Evolutionary conservation across 2,113 vertebrate species (phyloP).

Genomic region (Condylura cristata): DNA sequence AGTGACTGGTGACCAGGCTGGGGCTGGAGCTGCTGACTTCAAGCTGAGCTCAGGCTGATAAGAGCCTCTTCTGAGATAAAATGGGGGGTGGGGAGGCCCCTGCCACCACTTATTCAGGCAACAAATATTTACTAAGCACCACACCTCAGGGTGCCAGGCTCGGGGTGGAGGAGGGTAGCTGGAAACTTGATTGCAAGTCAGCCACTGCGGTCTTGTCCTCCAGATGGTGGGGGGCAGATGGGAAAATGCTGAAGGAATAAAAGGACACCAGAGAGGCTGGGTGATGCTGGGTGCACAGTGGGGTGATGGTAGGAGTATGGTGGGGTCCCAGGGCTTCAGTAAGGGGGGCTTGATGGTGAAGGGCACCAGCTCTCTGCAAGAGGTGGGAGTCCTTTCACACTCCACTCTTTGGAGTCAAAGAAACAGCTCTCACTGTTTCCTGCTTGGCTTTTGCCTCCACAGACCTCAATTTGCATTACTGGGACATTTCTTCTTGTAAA

Average conservation of each 20-base stretch:
- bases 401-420: accelerated
- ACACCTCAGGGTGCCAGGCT: neutral
- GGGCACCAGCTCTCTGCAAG: accelerated
- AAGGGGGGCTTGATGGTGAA: neutral
- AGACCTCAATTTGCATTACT: neutral
- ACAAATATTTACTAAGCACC: neutral
- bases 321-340: accelerated
- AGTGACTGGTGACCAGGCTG: too few relatives aligned
- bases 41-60: neutral
- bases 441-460: neutral
- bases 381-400: neutral
- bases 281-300: neutral
- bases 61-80: neutral
- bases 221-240: accelerated
- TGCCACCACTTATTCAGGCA: neutral
- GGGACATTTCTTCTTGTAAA: neutral
- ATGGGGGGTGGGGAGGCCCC: neutral
- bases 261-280: neutral
- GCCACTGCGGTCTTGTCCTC: neutral
- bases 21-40: neutral
- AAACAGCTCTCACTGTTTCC: neutral
- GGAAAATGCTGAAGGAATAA: neutral
- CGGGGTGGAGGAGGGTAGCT: neutral
- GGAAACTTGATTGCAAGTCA: neutral
- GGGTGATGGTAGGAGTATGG: neutral